Conservation (phyloP, 2,113 vertebrate species). For the Microcebus jonahi region DNA sequence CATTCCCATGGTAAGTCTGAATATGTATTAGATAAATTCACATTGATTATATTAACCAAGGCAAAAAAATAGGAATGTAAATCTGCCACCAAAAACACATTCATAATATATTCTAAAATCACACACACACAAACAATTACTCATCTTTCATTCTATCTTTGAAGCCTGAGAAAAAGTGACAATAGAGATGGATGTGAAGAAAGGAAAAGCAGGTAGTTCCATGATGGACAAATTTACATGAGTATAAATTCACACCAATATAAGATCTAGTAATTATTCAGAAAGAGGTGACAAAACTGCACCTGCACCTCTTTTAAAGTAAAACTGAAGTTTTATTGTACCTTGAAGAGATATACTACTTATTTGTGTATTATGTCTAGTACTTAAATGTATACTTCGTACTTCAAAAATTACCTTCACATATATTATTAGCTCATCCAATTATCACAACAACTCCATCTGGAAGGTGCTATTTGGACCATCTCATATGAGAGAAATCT, state of each 20-base stretch:
- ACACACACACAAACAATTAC: not conserved
- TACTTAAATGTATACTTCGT: not conserved
- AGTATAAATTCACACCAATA: not conserved
- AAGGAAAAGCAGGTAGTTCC: conserved; percentile 28
- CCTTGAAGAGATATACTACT: not conserved
- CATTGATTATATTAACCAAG: conserved; percentile 51
- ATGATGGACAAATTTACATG: not conserved
- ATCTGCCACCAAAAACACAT: conserved; percentile 45
- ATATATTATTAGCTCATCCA: conserved; percentile 2
- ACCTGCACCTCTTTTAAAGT: not conserved
- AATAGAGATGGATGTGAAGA: not conserved
- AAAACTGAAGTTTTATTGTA: not conserved
- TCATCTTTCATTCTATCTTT: not conserved
- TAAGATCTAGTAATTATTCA: conserved; percentile 15
- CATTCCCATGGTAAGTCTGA: not conserved
- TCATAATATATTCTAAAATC: conserved; percentile 43
- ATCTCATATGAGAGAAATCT: not conserved
- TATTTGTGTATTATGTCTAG: not conserved
- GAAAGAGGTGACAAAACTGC: not conserved
- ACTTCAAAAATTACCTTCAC: conserved; percentile 5
- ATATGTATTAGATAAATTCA: conserved; percentile 35
- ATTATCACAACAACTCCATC: not conserved
- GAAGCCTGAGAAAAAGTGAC: not conserved
- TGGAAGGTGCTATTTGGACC: not conserved
- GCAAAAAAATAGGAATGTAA: conserved; percentile 50